Evolutionary conservation across 2,888 invertebrate species (phyloP).

Genomic region (Drosophila colorata): DNA sequence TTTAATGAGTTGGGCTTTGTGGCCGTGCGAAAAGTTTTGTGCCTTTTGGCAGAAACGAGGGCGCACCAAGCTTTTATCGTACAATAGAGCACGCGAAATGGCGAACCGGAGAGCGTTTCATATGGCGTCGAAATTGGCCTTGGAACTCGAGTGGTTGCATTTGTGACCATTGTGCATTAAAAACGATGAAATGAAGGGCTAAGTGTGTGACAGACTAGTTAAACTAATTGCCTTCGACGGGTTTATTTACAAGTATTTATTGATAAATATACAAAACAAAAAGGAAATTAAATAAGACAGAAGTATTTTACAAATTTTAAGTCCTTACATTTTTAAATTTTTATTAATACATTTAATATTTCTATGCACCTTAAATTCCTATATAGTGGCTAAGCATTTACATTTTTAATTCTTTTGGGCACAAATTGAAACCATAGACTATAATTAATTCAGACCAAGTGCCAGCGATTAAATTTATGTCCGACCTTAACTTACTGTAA

Average conservation of each 20-base stretch:
- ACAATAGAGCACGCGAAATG: constrained; percentile 31
- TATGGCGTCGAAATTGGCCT: constrained; percentile 53
- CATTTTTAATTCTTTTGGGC: background rate
- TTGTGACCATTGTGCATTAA: constrained; percentile 41
- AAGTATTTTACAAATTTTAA: too few species aligned
- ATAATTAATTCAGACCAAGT: background rate
- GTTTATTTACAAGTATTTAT: background rate
- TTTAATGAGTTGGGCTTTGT: constrained; percentile 76
- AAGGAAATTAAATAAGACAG: background rate
- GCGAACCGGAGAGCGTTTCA: constrained; percentile 29
- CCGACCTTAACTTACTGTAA: background rate
- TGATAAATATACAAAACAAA: background rate
- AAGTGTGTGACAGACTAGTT: background rate
- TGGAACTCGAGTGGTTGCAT: constrained; percentile 61
- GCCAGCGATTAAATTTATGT: background rate
- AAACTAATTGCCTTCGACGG: background rate
- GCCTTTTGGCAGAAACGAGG: constrained; percentile 71
- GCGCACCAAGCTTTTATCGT: constrained; percentile 61
- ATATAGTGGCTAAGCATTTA: too few species aligned
- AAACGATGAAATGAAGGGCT: background rate
- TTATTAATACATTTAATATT: too few species aligned
- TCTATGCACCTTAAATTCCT: too few species aligned
- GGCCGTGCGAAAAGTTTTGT: constrained; percentile 70
- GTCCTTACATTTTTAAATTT: background rate
- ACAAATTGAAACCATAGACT: background rate